Conservation (phyloP, 2,113 vertebrate species). For the Leucoraja erinaceus region DNA sequence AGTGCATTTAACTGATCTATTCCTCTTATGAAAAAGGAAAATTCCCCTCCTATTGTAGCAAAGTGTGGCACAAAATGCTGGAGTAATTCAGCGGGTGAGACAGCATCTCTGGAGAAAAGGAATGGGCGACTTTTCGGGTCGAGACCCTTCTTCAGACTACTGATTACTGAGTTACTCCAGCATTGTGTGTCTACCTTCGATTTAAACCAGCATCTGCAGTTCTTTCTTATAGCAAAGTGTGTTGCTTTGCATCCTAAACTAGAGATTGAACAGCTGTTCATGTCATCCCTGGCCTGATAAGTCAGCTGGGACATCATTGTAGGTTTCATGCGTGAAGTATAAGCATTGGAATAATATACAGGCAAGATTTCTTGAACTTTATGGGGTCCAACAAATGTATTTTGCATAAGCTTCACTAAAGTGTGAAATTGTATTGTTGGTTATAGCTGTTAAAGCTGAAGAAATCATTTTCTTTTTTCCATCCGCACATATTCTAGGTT, state of each 20-base stretch:
- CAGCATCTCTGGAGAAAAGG: too few relatives aligned
- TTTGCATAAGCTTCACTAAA: not conserved
- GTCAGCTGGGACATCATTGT: not conserved
- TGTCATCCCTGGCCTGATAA: not conserved
- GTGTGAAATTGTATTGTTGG: not conserved
- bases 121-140: too few relatives aligned
- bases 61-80: not conserved
- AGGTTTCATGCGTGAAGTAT: too few relatives aligned
- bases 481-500: slow-evolving; percentile 62
- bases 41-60: not conserved
- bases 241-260: not conserved
- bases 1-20: too few relatives aligned
- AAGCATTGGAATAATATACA: not conserved
- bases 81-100: too few relatives aligned
- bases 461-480: slow-evolving; percentile 8
- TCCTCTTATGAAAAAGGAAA: too few relatives aligned
- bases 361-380: not conserved
- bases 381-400: not conserved
- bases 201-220: too few relatives aligned
- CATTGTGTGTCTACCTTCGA: too few relatives aligned
- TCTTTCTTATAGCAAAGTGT: not conserved
- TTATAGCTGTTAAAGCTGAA: not conserved
- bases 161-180: too few relatives aligned
- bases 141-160: too few relatives aligned
- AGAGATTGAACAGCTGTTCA: not conserved